These are phyloP conservation scores for Margaritifera margaritifera DNA, from an alignment of 2,888 invertebrate species.

Conservation along the genomic window DNA sequence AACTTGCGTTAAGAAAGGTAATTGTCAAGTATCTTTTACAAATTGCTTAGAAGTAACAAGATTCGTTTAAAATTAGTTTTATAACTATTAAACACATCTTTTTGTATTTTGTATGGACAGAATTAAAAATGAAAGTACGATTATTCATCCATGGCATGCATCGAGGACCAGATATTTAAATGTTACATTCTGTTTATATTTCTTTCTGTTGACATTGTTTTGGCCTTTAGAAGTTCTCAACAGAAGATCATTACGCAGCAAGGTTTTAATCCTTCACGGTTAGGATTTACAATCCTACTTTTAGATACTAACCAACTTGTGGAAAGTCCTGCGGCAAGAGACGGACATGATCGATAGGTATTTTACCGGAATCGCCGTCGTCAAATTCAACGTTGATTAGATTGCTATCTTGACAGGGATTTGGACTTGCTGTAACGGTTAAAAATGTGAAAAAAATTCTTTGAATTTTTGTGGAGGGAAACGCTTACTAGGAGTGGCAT, in stretches of 20 bases:
- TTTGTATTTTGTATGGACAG: conserved; percentile 1
- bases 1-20: no score
- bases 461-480: neutral
- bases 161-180: neutral
- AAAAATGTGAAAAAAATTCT: neutral
- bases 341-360: conserved; percentile 90
- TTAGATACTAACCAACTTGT: conserved; percentile 82
- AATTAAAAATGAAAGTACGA: neutral
- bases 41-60: no score
- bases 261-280: no score
- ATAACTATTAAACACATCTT: neutral
- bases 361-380: conserved; percentile 94
- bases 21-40: no score
- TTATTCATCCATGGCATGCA: neutral
- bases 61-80: no score
- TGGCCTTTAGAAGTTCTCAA: no score
- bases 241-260: no score
- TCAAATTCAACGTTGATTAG: conserved; percentile 91
- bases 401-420: conserved; percentile 74
- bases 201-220: no score
- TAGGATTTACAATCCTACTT: neutral
- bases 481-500: neutral
- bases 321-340: conserved; percentile 92
- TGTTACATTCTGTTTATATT: no score
- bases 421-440: conserved; percentile 77